A percentile compares a stretch with the other conserved stretches of the same genome.
Conservation (phyloP, 1,140 invertebrate genomes). For the Neodiprion virginianus region DNA sequence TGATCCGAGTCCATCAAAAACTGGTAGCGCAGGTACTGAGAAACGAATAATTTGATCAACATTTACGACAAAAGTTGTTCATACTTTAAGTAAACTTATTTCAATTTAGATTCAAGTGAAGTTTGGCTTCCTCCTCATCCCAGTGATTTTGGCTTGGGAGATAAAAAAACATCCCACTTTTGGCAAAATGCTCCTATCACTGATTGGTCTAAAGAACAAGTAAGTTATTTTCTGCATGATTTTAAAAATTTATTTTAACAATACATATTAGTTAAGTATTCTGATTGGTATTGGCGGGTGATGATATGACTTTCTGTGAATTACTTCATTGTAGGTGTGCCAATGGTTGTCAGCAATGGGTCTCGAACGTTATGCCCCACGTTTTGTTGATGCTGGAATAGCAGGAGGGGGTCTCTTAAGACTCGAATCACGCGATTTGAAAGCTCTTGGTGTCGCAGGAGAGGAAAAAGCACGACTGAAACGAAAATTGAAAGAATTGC, state of each 20-base stretch:
- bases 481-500: slow-evolving; percentile 87
- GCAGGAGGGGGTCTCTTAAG: slow-evolving; percentile 82
- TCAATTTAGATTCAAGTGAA: slow-evolving; percentile 56
- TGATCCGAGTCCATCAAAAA: slow-evolving; percentile 60
- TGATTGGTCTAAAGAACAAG: slow-evolving; percentile 90
- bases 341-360: slow-evolving; percentile 86
- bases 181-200: slow-evolving; percentile 76
- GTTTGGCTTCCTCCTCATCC: slow-evolving; percentile 62
- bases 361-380: slow-evolving; percentile 82
- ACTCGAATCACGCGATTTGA: slow-evolving; percentile 87
- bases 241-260: slow-evolving; percentile 15
- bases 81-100: slow-evolving; percentile 13
- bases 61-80: background rate
- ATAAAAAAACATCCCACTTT: slow-evolving; percentile 69
- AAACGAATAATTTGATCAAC: slow-evolving; percentile 6
- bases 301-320: slow-evolving; percentile 21
- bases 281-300: background rate
- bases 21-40: slow-evolving; percentile 46
- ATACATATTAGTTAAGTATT: slow-evolving; percentile 26
- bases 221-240: slow-evolving; percentile 52
- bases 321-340: slow-evolving; percentile 70
- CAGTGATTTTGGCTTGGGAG: slow-evolving; percentile 58
- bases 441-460: slow-evolving; percentile 79
- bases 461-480: slow-evolving; percentile 86
- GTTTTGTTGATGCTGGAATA: slow-evolving; percentile 85